These are phyloP conservation scores for Drosophila sechellia DNA, from an alignment of 1,140 invertebrate genomes.

Conservation along the genomic window DNA sequence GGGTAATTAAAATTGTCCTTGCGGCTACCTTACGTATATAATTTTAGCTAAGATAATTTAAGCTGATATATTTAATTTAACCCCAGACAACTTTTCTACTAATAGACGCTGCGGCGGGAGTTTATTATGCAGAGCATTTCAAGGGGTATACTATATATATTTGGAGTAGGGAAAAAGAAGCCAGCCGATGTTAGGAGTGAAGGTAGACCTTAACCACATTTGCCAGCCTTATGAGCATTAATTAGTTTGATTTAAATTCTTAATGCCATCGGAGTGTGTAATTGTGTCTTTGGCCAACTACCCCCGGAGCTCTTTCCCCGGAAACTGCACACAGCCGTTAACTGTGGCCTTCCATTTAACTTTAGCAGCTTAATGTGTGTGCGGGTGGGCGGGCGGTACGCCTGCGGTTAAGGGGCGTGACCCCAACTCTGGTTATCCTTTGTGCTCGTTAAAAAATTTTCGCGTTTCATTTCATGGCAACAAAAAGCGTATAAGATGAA, in stretches of 20 bases:
- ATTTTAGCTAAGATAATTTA: no score
- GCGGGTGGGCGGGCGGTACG: constrained; percentile 4
- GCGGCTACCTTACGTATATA: neutral
- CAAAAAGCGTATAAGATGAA: constrained; percentile 56
- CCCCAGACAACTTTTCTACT: constrained; percentile 41
- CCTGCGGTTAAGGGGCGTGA: constrained; percentile 28
- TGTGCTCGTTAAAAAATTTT: constrained; percentile 81
- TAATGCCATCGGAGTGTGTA: constrained; percentile 59
- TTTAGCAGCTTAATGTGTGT: constrained; percentile 56
- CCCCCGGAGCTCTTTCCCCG: neutral
- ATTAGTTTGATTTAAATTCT: constrained; percentile 80
- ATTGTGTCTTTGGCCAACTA: constrained; percentile 42
- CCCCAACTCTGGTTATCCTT: constrained; percentile 57
- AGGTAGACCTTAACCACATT: constrained; percentile 51
- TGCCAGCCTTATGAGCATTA: constrained; percentile 62
- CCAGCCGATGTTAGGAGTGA: neutral
- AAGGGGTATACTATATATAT: neutral
- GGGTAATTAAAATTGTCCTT: neutral
- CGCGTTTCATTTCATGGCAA: constrained; percentile 76
- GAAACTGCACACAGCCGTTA: constrained; percentile 67
- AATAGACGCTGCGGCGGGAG: constrained; percentile 14
- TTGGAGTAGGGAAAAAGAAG: neutral
- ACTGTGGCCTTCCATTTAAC: constrained; percentile 73
- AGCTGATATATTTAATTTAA: no score
- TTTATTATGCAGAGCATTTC: neutral